Base-by-base conservation (phyloP, 2,888 invertebrate genomes). In the Vesta saturnalis region DNA sequence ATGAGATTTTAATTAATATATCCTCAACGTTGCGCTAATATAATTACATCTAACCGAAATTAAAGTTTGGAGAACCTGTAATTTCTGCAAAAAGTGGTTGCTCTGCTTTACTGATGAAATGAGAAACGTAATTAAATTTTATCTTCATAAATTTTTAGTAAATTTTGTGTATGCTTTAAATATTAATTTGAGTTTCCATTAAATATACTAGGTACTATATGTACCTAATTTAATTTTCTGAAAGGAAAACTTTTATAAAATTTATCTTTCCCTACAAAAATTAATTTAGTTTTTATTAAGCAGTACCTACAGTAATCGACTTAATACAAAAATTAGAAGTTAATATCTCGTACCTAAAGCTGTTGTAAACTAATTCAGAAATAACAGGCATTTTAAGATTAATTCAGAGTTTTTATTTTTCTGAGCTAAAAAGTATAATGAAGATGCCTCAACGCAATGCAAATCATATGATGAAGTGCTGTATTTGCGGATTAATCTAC, bases 1-100 rank as follows among this genome's bases (percentile, higher is more conserved):
- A 83, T 83, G 82, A 83, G 83, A 81, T 83, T 83, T 83, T 83
- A 83, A 83, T 83, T 83, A 83, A 82, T 83, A 81, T 80, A 82
- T 83, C 82, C 83, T 77, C 81, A 77, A 77, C 74, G 77, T 66
- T 67, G 67, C 71, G 72, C 69, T 73, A 83, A 83, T 82, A 77
- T 77, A 75, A 81, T 83, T 81, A 82, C 70, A 76, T 77, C 71
- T 75, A 78, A 79, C 77, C 76, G 78, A 80, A 81, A 80, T 79
- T 81, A 77, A 81, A 81, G 79, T 81, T 81, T 77, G 74, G 75
- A 77, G 78, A 77, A 73, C 74, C 69, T 71, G 71, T 64, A 71
- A 71, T 72, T 71, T 71, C 68, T 64, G 73, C 71, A 71, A 74
- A 76, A 76, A 74, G 73, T 75, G 74, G 71, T 68, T 64, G 63